phyloP scores from a whole-genome alignment of 2,113 vertebrate genomes.

The Grus americana region DNA sequence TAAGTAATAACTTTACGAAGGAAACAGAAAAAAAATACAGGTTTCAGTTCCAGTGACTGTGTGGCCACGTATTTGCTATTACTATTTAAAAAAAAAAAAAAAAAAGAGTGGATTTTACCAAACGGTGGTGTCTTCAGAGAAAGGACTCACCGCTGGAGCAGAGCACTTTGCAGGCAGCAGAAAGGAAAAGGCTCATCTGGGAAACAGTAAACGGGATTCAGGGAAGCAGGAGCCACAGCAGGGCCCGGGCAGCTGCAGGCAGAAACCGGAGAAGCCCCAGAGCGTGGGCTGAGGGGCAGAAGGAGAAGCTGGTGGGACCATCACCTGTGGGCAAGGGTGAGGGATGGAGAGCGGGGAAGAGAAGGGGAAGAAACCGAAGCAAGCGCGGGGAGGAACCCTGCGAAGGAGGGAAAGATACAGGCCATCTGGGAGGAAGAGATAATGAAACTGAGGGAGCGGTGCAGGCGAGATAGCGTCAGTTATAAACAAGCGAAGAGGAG shows the following conservation, averaged over 20 bases:
- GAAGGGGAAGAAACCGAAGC: not conserved
- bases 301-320: no score
- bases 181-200: not conserved
- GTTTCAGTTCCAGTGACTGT: not conserved
- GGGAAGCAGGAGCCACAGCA: not conserved
- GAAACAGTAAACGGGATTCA: not conserved
- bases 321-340: not conserved
- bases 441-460: not conserved
- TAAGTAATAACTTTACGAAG: not conserved
- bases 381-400: not conserved
- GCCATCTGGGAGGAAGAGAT: slow-evolving; percentile 23
- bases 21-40: not conserved
- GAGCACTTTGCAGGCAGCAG: not conserved
- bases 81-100: not conserved
- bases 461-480: not conserved
- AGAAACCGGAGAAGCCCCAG: not conserved
- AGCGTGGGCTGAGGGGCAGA: not conserved
- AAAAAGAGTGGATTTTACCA: not conserved
- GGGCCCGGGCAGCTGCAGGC: not conserved
- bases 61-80: not conserved
- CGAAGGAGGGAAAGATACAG: not conserved
- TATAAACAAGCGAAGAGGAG: not conserved
- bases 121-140: rapidly evolving
- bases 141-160: rapidly evolving
- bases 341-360: not conserved